phyloP scores from a whole-genome alignment of 2,888 invertebrate species.

The Epinotia bilunana region DNA sequence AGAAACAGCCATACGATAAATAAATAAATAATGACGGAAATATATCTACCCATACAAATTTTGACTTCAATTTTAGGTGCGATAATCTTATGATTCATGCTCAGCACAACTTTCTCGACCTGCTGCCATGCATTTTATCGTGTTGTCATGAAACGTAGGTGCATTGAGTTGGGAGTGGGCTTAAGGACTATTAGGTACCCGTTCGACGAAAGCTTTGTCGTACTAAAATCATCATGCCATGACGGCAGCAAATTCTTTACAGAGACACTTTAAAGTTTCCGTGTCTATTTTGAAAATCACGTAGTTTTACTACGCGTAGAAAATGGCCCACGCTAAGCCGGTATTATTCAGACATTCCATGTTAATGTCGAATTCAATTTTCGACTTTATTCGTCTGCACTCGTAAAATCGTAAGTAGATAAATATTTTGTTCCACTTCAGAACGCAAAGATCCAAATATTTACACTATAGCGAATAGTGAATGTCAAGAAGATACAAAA shows the following conservation, averaged over 20 bases:
- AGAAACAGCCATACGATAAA: too few relatives aligned
- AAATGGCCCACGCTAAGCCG: constrained; percentile 15
- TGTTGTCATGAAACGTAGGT: too few relatives aligned
- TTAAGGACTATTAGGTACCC: too few relatives aligned
- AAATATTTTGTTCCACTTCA: constrained; percentile 45
- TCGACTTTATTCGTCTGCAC: constrained; percentile 25
- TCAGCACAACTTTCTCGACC: too few relatives aligned
- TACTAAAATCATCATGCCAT: constrained; percentile 18
- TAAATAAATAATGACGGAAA: too few relatives aligned
- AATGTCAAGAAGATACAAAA: constrained; percentile 49
- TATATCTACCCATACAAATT: too few relatives aligned
- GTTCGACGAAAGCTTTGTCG: constrained; percentile 5
- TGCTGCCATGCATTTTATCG: too few relatives aligned
- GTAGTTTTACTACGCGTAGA: constrained; percentile 29
- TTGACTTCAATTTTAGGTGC: too few relatives aligned
- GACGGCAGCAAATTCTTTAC: constrained; percentile 21
- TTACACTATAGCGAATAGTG: constrained; percentile 49
- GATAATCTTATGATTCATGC: too few relatives aligned
- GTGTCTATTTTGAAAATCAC: constrained; percentile 32
- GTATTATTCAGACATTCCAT: constrained; percentile 23
- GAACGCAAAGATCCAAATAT: constrained; percentile 54
- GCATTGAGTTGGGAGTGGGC: too few relatives aligned
- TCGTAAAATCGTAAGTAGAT: constrained; percentile 15
- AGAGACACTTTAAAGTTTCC: constrained; percentile 11
- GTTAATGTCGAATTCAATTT: constrained; percentile 22